Conservation (phyloP, 64 coral and sea anemone genomes). For the Montipora foliosa region DNA sequence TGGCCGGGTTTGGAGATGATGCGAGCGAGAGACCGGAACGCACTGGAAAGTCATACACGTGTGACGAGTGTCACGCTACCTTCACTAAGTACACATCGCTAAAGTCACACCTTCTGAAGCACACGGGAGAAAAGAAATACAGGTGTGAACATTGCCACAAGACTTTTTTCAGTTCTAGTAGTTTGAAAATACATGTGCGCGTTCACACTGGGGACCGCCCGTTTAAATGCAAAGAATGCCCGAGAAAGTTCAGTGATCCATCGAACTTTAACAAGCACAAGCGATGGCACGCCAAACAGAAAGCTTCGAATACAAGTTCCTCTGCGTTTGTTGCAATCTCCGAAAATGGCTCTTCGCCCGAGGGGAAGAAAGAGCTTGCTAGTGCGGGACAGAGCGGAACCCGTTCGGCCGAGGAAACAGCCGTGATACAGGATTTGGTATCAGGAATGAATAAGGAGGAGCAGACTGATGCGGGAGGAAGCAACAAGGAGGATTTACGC, state of each 20-base stretch:
- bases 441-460: constrained; percentile 11
- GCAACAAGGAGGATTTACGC: constrained; percentile 18
- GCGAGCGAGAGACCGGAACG: background rate
- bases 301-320: constrained; percentile 29
- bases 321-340: constrained; percentile 20
- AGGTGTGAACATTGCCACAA: constrained; percentile 92
- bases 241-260: constrained; percentile 94
- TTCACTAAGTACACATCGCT: constrained; percentile 95
- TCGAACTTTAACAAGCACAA: constrained; percentile 99
- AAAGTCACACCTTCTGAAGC: constrained; percentile 94
- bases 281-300: constrained; percentile 93
- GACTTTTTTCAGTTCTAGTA: constrained; percentile 98
- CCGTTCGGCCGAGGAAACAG: background rate
- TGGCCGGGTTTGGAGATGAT: background rate
- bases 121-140: constrained; percentile 97
- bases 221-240: constrained; percentile 98
- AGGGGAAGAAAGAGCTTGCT: constrained; percentile 21
- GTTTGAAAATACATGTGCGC: constrained; percentile 94
- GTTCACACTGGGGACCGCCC: constrained; percentile 96
- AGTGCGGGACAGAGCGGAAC: background rate
- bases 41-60: constrained; percentile 69
- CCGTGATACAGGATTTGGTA: background rate
- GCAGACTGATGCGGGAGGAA: background rate
- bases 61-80: constrained; percentile 80
- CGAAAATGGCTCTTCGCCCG: constrained; percentile 41